Evolutionary conservation across 2,888 invertebrate genomes (phyloP), one percentile per base, ranked within the genome.

Genomic region (Pemphredon lugubris): DNA sequence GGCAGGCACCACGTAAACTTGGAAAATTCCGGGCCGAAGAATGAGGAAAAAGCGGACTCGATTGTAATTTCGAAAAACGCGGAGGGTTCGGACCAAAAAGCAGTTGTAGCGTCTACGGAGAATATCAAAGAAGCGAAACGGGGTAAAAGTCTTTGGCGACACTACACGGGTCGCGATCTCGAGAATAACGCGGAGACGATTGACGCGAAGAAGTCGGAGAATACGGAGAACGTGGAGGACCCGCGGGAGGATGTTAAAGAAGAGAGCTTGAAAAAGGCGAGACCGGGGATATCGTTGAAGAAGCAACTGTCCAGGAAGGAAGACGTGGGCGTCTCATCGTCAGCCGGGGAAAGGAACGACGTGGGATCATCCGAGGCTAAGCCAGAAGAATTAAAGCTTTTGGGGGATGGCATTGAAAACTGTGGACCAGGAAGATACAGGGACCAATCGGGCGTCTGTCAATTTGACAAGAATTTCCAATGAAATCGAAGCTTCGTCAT

Each of bases 401-500:
- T 95, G 16, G 94, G 95, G 0, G 94, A 93, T 16, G 89, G 85
- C 13, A 91, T 91, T 53, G 95, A 95, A 84, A 94, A 95, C 84
- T 95, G 95, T 87, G 95, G 95, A 14, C 95, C 95, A 0, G 95
- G 93, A 48, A 91, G 93, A 81, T 91, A 91, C 77, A 92, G 95
- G 30, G 94, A 95, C 85, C 91, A 92, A n/a, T 91, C 92, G 65
- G 94, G 95, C 6, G 91, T 94, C 42, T 94, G 93, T 83, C 90
- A 90, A 77, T 85, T 90, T 79, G 81, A 83, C 9, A 60, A 70
- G 14, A 54, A 60, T 30, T 59, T 79, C 18, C 51, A 78, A 55
- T 67, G 40, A 79, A 45, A 40, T 42, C 18, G 9, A 18, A 51
- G 2, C 1, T 1, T 34, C n/a, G 2, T 51, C 23, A 37, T 1